A percentile compares a stretch with the other conserved stretches of the same genome.
Evolutionary conservation across 2,888 invertebrate species (phyloP).

Genomic region (Drosophila rubida): DNA sequence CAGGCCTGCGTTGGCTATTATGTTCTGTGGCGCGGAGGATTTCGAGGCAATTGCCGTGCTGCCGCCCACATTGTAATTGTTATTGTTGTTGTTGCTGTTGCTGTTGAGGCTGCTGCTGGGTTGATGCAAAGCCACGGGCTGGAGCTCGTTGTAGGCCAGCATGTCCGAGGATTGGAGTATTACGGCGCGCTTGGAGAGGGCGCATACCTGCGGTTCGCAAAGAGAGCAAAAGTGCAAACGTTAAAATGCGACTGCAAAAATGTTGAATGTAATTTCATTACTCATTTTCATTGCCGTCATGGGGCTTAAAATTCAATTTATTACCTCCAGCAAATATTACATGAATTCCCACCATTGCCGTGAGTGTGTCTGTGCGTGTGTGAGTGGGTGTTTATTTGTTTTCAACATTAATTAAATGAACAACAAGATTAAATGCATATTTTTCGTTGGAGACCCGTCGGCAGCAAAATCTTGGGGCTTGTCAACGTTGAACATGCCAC

Average conservation of each 20-base stretch:
- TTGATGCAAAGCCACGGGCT: slow-evolving; percentile 64
- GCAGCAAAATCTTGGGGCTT: slow-evolving; percentile 15
- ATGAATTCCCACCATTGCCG: slow-evolving; percentile 21
- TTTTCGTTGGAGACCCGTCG: slow-evolving; percentile 17
- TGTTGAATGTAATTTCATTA: slow-evolving; percentile 56
- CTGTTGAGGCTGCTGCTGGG: slow-evolving; percentile 49
- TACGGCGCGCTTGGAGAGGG: slow-evolving; percentile 88
- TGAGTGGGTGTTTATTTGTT: slow-evolving; percentile 59
- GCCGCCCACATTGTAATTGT: slow-evolving; percentile 53
- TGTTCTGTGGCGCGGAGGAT: slow-evolving; percentile 80
- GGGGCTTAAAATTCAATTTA: slow-evolving; percentile 71
- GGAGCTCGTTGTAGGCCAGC: slow-evolving; percentile 84
- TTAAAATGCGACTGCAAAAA: slow-evolving; percentile 34
- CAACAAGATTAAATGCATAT: slow-evolving; percentile 67
- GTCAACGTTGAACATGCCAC: slow-evolving; percentile 13
- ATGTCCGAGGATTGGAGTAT: slow-evolving; percentile 86
- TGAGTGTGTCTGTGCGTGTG: neutral
- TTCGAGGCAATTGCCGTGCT: slow-evolving; percentile 74
- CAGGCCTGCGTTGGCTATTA: slow-evolving; percentile 86
- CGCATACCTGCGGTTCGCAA: slow-evolving; percentile 88
- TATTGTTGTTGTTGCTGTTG: slow-evolving; percentile 42
- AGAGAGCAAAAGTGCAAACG: slow-evolving; percentile 38
- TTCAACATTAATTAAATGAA: slow-evolving; percentile 74
- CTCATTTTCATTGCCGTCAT: slow-evolving; percentile 38
- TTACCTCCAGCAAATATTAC: slow-evolving; percentile 50